phyloP scores from a whole-genome alignment of 2,888 invertebrate species.

The Tillus elongatus region DNA sequence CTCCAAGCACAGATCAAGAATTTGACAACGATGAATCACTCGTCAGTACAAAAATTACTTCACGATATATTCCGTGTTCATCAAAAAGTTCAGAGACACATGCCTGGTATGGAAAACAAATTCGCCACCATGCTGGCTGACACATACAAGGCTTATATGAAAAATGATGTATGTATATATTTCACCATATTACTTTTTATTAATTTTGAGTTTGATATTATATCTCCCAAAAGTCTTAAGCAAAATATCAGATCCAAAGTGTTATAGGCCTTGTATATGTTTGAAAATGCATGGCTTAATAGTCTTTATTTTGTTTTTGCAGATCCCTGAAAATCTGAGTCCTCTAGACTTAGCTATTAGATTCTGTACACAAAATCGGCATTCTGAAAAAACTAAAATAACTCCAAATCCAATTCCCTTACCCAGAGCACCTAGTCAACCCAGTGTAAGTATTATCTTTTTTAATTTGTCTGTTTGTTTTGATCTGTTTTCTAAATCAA shows the following conservation, averaged over 20 bases:
- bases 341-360: slow-evolving; percentile 60
- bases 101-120: slow-evolving; percentile 48
- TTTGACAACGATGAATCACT: slow-evolving; percentile 33
- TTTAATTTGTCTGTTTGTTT: slow-evolving; percentile 7
- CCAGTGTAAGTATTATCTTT: slow-evolving; percentile 22
- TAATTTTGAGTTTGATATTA: slow-evolving; percentile 5
- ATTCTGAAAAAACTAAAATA: neutral
- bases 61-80: slow-evolving; percentile 58
- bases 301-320: slow-evolving; percentile 17
- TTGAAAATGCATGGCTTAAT: no score
- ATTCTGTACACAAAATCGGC: slow-evolving; percentile 57
- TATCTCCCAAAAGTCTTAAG: no score
- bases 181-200: neutral
- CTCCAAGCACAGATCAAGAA: slow-evolving; percentile 53
- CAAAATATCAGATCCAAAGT: no score
- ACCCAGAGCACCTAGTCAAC: slow-evolving; percentile 23
- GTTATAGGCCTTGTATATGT: no score
- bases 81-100: slow-evolving; percentile 57
- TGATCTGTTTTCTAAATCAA: slow-evolving; percentile 2
- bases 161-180: slow-evolving; percentile 42
- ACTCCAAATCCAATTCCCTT: slow-evolving; percentile 17
- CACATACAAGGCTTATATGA: slow-evolving; percentile 56
- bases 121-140: slow-evolving; percentile 60
- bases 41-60: slow-evolving; percentile 42
- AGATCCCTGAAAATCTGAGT: slow-evolving; percentile 52